Base-by-base conservation (phyloP, 2,797 vertebrate genomes). In the Gymnopithys bicolor region DNA sequence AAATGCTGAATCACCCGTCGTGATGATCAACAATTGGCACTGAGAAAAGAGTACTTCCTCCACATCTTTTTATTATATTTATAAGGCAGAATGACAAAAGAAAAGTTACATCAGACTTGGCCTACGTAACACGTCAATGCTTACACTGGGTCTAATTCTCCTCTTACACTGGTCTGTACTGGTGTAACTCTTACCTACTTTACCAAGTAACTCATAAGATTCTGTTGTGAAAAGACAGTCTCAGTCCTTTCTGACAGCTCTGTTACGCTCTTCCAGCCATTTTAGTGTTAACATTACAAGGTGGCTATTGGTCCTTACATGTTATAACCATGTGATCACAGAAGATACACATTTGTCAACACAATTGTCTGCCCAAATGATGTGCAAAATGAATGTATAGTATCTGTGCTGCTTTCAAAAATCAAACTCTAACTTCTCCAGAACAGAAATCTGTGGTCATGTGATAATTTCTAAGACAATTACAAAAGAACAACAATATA, bases 1-100 rank as follows among this genome's bases (percentile, higher is more conserved):
- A 90, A 81, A 84, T 37, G 23, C 49, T 91, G 70, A 88, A 52
- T 90, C 71, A 91, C 22, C 11, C 43, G 80, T 91, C 30, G 46
- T 59, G 73, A 41, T n/a, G 53, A 71, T 81, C 78, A 85, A 24
- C 24, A 73, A 74, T 4, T 33, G 45, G n/a, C 25, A 62, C 17
- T 25, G 30, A 77, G 32, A 49, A 85, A 89, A 62, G 8, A 80
- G 45, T 41, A 41, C 35, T 63, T 84, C 25, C 19, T 63, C 58
- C 25, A 62, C 10, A n/a, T 21, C 53, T 69, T 88, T 68, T 32
- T 35, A 43, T 49, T 60, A 7, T 39, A 19, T 45, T 88, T 84
- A n/a, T 22, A 71, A 17, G 19, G 9, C 13, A 37, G 32, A 89
- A 83, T 51, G 25, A 62, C 68, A 67, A 75, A 52, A 63, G 17